These are phyloP conservation scores for Hippocampus kuda DNA, from an alignment of 2,797 vertebrate species.

Conservation along the genomic window DNA sequence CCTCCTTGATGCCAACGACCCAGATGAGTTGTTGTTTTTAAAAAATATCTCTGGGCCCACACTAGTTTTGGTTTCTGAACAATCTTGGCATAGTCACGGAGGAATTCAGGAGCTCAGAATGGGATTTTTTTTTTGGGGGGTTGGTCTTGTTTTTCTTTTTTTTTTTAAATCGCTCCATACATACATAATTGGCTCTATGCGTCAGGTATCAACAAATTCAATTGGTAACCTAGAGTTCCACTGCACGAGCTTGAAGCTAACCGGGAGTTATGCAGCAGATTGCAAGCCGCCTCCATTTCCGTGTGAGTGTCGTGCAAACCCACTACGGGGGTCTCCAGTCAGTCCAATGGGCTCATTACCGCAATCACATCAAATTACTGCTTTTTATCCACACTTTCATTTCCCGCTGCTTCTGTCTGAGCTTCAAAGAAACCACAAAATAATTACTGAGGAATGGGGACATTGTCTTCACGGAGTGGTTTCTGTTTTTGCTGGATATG, in stretches of 20 bases:
- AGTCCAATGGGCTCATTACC: slow-evolving; percentile 45
- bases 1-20: no score
- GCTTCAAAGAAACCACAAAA: not conserved
- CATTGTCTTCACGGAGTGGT: not conserved
- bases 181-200: no score
- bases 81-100: no score
- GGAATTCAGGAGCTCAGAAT: no score
- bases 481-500: slow-evolving; percentile 33
- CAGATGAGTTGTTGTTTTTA: no score
- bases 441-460: not conserved
- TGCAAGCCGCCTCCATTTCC: slow-evolving; percentile 11
- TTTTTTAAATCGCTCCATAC: no score
- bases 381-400: slow-evolving; percentile 6
- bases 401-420: slow-evolving; percentile 1
- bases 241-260: not conserved
- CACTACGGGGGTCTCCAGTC: slow-evolving; percentile 21
- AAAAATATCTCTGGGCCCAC: no score
- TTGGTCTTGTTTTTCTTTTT: no score
- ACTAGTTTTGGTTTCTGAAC: no score
- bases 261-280: not conserved
- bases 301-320: slow-evolving; percentile 12
- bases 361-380: slow-evolving; percentile 56
- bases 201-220: no score
- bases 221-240: no score
- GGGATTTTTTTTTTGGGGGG: no score